Percentiles rank a stretch among this genome's conserved stretches.
phyloP scores from a whole-genome alignment of 2,797 vertebrate species.

The Mallotus villosus region DNA sequence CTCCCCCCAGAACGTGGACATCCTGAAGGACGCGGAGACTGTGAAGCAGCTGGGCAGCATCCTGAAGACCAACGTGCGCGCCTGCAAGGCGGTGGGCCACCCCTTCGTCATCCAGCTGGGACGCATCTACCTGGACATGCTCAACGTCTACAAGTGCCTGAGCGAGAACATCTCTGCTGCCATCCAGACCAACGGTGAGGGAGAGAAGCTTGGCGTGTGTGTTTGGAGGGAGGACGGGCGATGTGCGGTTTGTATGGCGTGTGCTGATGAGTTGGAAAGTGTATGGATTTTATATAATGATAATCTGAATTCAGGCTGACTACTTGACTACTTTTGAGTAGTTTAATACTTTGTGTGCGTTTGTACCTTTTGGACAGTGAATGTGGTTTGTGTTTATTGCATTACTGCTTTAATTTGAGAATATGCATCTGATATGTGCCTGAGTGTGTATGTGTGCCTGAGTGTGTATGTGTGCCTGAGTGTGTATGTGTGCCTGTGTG shows the following conservation, averaged over 20 bases:
- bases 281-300: no score
- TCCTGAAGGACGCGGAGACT: slow-evolving; percentile 97
- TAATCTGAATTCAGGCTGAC: no score
- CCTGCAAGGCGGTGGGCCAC: slow-evolving; percentile 97
- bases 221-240: neutral
- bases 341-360: no score
- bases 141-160: slow-evolving; percentile 99
- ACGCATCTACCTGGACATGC: slow-evolving; percentile 99
- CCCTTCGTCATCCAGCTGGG: slow-evolving; percentile 98
- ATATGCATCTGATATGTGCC: no score
- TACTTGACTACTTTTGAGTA: no score
- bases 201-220: no score
- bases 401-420: no score
- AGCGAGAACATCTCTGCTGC: slow-evolving; percentile 99
- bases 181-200: slow-evolving; percentile 94
- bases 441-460: no score
- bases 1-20: slow-evolving; percentile 90
- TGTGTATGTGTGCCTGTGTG: no score
- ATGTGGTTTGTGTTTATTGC: no score
- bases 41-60: slow-evolving; percentile 98
- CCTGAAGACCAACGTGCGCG: slow-evolving; percentile 96
- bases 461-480: no score
- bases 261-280: neutral
- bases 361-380: no score
- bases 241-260: neutral